Base-by-base conservation (phyloP, 2,888 invertebrate species). In the Hyposoter dolosus region DNA sequence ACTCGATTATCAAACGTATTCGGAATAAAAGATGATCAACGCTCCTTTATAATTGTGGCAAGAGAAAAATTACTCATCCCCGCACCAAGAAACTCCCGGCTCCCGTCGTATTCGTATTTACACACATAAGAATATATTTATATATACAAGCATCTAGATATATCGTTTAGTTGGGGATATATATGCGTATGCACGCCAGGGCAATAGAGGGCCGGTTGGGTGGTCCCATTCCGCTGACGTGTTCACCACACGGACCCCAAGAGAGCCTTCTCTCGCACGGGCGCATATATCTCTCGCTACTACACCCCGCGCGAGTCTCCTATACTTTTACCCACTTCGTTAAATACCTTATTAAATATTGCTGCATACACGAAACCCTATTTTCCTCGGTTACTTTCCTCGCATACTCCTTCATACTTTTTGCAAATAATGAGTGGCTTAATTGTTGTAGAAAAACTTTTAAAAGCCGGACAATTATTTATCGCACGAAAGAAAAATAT, bases 181-280 rank as follows among this genome's bases (percentile, higher is more conserved):
- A 82, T 83, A 89, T 82, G 89, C 89, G 88, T 90, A 90, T 90
- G 90, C 90, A 92, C 90, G 89, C 91, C 85, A 85, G 89, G 92
- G 92, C 91, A 91, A 91, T 90, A 92, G 81, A 77, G 92, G 88
- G 90, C 92, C 90, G 69, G 92, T 92, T 93, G 93, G 93, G 93
- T 93, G 93, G 93, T 93, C 93, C 93, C 93, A 93, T 93, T 93
- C 90, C 92, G 93, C 92, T 93, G 93, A 93, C 92, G 93, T 92
- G 93, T 92, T 93, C 92, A 90, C 93, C 92, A 92, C 92, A 90
- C 92, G 91, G 91, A 90, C 92, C 92, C 92, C 90, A 91, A 91
- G 91, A 91, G 90, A 91, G 80, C 80, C 65, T 19, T 68, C 68
- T 53, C 74, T 84, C 77, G 80, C 53, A 43, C 77, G 81, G 74